Base-by-base conservation (phyloP, 2,888 invertebrate species). In the Physocephala rufipes region DNA sequence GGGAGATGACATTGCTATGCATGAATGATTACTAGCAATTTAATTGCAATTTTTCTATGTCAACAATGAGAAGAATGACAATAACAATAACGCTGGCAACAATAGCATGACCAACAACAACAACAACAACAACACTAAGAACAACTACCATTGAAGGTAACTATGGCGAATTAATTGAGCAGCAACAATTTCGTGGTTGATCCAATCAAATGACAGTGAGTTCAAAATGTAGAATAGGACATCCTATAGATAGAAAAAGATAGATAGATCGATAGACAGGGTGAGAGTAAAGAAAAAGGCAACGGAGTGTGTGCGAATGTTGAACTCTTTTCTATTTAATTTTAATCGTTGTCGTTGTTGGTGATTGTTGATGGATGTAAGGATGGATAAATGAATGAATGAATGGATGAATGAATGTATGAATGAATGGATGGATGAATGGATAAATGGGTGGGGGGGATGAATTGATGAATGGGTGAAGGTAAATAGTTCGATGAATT, bases 1-100 rank as follows among this genome's bases (percentile, higher is more conserved):
- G 9, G 9, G 36, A 36, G 36, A 36, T 36, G 36, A 36, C 36
- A 36, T 36, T 28, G 58, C 26, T 28, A 49, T 49, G 49, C 58
- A 72, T 75, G 75, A 73, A 67, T 69, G 72, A 74, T 75, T 73
- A 65, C 55, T 69, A 70, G 21, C 69, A 76, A 65, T 76, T 74
- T 74, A 71, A 74, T 71, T 69, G 70, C 70, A 74, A 72, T 74
- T 74, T 70, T 70, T 76, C 21, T 63, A 59, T 53, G 55, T 49
- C 65, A 64, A 65, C 64, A 28, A 49, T 28, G 47, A 61, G 53
- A 58, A 43, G 55, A 55, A 47, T 19, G 64, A 58, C 45, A 63
- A n/a, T 47, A 43, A 55, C 21, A 66, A 55, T 36, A 66, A 36
- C 62, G 19, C 12, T 47, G n/a, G 36, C 63, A 63, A 47, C n/a